Percentiles rank a stretch among this genome's conserved stretches.
Conservation (phyloP, 2,888 invertebrate species). For the Hyposoter dolosus region DNA sequence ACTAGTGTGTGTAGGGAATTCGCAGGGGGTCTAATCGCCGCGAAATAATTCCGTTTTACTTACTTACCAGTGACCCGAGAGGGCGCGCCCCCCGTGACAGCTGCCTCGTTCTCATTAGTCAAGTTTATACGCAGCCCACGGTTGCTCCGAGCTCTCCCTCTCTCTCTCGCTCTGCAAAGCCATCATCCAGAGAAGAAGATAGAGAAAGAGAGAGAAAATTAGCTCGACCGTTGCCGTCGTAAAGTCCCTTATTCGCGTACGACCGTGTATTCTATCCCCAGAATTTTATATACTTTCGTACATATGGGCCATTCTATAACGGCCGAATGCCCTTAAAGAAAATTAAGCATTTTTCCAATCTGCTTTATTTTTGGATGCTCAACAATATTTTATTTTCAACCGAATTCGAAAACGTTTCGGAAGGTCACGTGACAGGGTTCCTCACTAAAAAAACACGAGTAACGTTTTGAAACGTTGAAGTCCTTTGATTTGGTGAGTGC, state of each 20-base stretch:
- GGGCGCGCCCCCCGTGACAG: slow-evolving; percentile 72
- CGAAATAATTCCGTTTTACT: slow-evolving; percentile 68
- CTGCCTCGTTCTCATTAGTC: slow-evolving; percentile 76
- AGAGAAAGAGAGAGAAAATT: slow-evolving; percentile 12
- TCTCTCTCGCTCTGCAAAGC: slow-evolving; percentile 30
- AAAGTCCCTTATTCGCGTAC: slow-evolving; percentile 63
- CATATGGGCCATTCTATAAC: slow-evolving; percentile 35
- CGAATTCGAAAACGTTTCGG: background rate
- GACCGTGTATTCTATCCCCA: slow-evolving; percentile 48
- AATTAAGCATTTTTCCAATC: background rate
- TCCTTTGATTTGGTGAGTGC: too few relatives aligned
- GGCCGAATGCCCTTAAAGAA: background rate
- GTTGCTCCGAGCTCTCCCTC: slow-evolving; percentile 48
- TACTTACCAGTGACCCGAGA: slow-evolving; percentile 66
- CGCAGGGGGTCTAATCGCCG: slow-evolving; percentile 66
- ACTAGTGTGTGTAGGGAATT: slow-evolving; percentile 53
- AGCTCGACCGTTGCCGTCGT: slow-evolving; percentile 41
- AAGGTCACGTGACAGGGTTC: background rate
- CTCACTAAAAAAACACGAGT: too few relatives aligned
- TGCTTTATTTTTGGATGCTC: background rate
- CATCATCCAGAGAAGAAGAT: slow-evolving; percentile 24
- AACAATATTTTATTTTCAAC: background rate
- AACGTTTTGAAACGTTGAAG: too few relatives aligned
- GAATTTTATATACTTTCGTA: slow-evolving; percentile 39
- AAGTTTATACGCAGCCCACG: slow-evolving; percentile 72